Conservation (phyloP, 2,113 vertebrate genomes). For the Gallinago undulata region DNA sequence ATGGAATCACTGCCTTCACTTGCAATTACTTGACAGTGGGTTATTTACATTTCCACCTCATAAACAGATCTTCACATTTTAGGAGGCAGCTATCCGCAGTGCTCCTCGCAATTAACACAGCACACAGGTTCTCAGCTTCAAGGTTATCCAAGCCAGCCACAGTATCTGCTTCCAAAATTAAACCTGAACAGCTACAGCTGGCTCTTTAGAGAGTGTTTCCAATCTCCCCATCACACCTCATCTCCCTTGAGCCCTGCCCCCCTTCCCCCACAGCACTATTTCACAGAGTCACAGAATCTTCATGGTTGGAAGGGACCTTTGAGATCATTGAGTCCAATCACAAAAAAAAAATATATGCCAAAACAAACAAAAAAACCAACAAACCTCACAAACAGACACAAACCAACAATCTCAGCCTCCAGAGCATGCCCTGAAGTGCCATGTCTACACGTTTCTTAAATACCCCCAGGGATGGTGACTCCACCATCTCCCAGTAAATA, state of each 20-base stretch:
- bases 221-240: neutral
- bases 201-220: neutral
- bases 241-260: neutral
- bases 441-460: no score
- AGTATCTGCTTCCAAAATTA: slow-evolving; percentile 4
- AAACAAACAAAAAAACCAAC: no score
- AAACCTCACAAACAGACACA: no score
- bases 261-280: neutral
- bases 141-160: neutral
- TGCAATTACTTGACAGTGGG: neutral
- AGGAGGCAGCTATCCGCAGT: neutral
- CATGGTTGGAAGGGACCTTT: no score
- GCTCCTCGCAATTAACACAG: neutral
- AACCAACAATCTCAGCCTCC: no score
- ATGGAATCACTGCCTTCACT: neutral
- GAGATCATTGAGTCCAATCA: no score
- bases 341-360: no score
- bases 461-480: no score
- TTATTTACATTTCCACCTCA: neutral
- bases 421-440: no score
- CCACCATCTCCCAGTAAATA: no score
- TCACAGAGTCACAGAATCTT: no score
- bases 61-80: neutral
- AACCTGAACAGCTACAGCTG: neutral
- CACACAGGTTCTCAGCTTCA: neutral